Base-by-base conservation (phyloP, 1,140 invertebrate genomes). In the Hyles vespertilio region DNA sequence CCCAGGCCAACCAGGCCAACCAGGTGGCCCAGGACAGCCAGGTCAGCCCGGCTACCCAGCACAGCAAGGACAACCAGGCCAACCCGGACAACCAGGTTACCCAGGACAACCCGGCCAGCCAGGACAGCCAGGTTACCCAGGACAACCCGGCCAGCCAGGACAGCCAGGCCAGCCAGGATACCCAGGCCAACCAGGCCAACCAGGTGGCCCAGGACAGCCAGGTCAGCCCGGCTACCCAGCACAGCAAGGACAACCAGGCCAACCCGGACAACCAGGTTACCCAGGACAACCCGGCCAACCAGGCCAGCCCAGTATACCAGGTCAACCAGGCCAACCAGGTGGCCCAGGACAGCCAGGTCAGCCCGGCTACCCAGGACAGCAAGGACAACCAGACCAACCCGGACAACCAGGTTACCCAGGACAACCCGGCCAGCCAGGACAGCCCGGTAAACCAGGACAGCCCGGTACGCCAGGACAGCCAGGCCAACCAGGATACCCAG, bases 351-450 rank as follows among this genome's bases (percentile, higher is more conserved):
- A 53, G 36, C 60, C 60, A 2, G 65, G 65, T 33, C 55, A 63
- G 34, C 60, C 57, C 49, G 65, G 65, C 8, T 32, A 56, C 2
- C 63, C 63, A 51, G 67, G 67, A 32, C 53, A 70, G 11, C 67
- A 69, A 51, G 65, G 61, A 45, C 46, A 61, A 3, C 65, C 65
- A 12, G 65, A 73, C 32, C 53, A 70, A 22, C 67, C 71, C 52
- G 65, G 61, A 45, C 46, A 61, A 3, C 65, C 65, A 12, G 65
- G 61, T 10, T 48, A 61, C 51, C 54, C 58, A 34, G 65, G 65
- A 1, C 45, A 61, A 3, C n/a, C n/a, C n/a, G n/a, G n/a, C 32
- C 10, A 55, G 10, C 59, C 66, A 2, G 66, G 65, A 3, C 44
- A 61, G 2, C 61, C 65, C 36, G 61, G 60, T 22, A 34, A 62